Conservation (phyloP, 2,888 invertebrate species). For the Macrophya annulata region DNA sequence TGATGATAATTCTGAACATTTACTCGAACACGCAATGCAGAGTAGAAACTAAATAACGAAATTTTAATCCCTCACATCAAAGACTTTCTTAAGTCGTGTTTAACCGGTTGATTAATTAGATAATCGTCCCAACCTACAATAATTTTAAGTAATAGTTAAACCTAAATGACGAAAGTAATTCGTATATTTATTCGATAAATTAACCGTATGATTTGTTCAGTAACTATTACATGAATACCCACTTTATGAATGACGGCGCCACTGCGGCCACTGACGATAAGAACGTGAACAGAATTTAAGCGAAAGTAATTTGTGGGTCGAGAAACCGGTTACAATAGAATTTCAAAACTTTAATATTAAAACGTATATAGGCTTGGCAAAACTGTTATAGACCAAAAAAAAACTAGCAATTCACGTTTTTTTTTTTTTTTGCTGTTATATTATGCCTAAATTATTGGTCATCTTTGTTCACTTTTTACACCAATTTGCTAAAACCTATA, state of each 20-base stretch:
- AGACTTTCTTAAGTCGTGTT: neutral
- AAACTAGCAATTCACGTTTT: no score
- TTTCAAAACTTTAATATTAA: neutral
- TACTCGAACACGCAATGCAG: neutral
- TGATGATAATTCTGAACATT: no score
- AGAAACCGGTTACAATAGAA: slow-evolving; percentile 43
- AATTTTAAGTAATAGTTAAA: slow-evolving; percentile 4
- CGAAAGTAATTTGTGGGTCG: slow-evolving; percentile 32
- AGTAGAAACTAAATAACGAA: neutral
- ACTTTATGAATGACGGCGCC: neutral
- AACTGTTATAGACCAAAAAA: neutral
- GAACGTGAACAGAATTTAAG: slow-evolving; percentile 32
- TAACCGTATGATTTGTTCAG: neutral
- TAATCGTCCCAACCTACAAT: neutral
- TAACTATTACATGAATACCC: neutral
- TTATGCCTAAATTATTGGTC: neutral
- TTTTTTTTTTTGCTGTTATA: neutral
- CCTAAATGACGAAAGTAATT: neutral
- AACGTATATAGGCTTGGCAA: neutral
- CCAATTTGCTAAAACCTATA: neutral
- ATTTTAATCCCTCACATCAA: neutral
- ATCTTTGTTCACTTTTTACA: neutral
- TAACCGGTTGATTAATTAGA: neutral
- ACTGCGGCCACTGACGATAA: neutral
- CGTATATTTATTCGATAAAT: neutral